Evolutionary conservation across 2,888 invertebrate species (phyloP).

Genomic region (Phytoseiulus persimilis): DNA sequence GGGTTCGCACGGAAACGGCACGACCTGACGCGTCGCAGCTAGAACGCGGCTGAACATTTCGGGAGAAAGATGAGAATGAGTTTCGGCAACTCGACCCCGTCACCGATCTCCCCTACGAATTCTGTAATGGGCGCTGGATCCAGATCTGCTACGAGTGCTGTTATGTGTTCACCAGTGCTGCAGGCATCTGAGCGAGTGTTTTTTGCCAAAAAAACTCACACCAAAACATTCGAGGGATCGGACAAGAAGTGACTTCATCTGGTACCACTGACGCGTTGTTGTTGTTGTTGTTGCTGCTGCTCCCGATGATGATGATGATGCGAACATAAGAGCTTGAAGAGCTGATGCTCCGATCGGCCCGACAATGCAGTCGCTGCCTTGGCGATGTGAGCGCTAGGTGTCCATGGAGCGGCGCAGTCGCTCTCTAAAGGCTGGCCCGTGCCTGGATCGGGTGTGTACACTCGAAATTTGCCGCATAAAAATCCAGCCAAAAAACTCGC

Average conservation of each 20-base stretch:
- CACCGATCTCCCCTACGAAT: not conserved
- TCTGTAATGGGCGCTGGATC: not conserved
- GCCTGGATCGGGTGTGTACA: not conserved
- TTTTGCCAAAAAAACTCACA: slow-evolving; percentile 5
- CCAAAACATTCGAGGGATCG: not conserved
- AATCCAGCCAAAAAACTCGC: not conserved
- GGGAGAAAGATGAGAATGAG: not conserved
- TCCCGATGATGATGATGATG: not conserved
- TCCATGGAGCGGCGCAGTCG: not conserved
- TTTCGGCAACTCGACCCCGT: not conserved
- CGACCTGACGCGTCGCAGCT: too few relatives aligned
- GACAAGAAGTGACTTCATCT: slow-evolving; percentile 5
- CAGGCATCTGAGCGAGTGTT: not conserved
- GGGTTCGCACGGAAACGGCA: too few relatives aligned
- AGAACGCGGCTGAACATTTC: too few relatives aligned
- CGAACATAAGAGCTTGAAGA: not conserved
- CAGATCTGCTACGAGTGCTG: not conserved
- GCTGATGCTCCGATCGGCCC: not conserved
- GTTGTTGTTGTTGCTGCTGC: not conserved
- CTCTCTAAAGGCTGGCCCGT: not conserved
- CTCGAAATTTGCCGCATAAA: not conserved
- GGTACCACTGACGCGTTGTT: not conserved
- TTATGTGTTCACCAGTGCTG: not conserved
- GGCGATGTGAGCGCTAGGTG: not conserved
- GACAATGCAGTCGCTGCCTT: not conserved